Conservation (phyloP, 2,888 invertebrate species). For the Saturnia pavonia region DNA sequence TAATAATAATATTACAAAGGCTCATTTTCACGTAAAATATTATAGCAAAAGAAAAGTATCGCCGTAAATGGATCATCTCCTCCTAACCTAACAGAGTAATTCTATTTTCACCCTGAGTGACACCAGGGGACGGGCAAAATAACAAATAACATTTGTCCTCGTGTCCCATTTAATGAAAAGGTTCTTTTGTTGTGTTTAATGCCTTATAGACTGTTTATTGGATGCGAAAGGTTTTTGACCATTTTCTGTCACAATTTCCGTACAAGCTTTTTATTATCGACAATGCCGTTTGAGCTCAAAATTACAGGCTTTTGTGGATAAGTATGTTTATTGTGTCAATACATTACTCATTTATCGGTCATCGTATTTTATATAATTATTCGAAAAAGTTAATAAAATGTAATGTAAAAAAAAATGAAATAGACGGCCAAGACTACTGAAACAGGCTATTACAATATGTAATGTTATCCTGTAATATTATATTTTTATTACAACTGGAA, state of each 20-base stretch:
- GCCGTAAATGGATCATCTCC: slow-evolving; percentile 18
- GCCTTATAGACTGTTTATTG: slow-evolving; percentile 16
- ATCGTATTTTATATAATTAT: background rate
- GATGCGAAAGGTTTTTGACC: slow-evolving; percentile 13
- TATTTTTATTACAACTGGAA: no score
- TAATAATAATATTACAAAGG: no score
- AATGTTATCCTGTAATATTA: background rate
- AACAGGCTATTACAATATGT: background rate
- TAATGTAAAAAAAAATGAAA: background rate
- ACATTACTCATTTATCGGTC: background rate
- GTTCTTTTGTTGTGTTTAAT: slow-evolving; percentile 29
- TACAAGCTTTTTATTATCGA: slow-evolving; percentile 7
- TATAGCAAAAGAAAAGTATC: slow-evolving; percentile 18
- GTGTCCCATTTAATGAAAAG: slow-evolving; percentile 36
- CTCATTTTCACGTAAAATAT: background rate
- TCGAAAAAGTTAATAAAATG: background rate
- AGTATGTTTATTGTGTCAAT: slow-evolving; percentile 8
- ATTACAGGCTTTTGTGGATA: slow-evolving; percentile 6
- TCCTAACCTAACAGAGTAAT: slow-evolving; percentile 29
- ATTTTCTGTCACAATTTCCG: slow-evolving; percentile 15
- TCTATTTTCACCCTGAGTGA: slow-evolving; percentile 29
- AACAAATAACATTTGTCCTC: slow-evolving; percentile 41
- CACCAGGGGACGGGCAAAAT: slow-evolving; percentile 28
- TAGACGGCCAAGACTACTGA: background rate
- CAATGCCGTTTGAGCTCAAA: slow-evolving; percentile 11